Base-by-base conservation (phyloP, 2,797 vertebrate species). In the Micromesistius poutassou region DNA sequence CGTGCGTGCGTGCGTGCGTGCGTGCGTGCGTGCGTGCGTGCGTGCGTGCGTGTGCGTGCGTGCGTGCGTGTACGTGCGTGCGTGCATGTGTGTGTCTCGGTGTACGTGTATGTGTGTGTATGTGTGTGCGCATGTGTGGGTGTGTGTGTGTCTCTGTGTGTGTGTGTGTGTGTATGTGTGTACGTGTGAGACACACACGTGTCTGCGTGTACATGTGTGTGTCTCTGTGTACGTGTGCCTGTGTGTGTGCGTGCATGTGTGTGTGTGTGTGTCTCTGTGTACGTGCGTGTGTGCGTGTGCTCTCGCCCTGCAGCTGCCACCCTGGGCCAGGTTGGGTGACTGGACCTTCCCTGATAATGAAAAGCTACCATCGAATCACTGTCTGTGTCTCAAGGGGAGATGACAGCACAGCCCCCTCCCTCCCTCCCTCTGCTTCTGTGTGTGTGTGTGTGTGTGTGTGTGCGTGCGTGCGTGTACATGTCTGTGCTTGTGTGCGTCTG, bases 291-390 rank as follows among this genome's bases (percentile, higher is more conserved):
- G n/a, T 62, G 76, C 38, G 50, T 55, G 84, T 80, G 79, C 86
- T 84, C 81, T 8, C 25, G 83, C 86, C 85, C 88, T 89, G 87
- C 91, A 91, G 90, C 91, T 91, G 91, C 87, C 88, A 88, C 84
- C 87, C 85, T 83, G 79, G 91, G 86, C 82, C 83, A 91, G 92
- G 92, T 89, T 88, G 91, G 88, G 81, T 91, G 91, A 92, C 89
- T 87, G 82, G 91, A 94, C 91, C 91, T 91, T 92, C 86, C 80
- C 86, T 79, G 80, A 78, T 88, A 91, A 93, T 93, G 92, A 92
- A 90, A 92, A 91, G 90, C 81, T 89, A 89, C 84, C 87, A 90
- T 91, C 88, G 89, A 92, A 92, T 91, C 88, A 88, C 86, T 91
- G 87, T 91, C 88, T 89, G 87, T 85, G 86, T 79, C 88, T 90